These are phyloP conservation scores for Tenrec ecaudatus DNA, from an alignment of 2,113 vertebrate species.

Conservation along the genomic window DNA sequence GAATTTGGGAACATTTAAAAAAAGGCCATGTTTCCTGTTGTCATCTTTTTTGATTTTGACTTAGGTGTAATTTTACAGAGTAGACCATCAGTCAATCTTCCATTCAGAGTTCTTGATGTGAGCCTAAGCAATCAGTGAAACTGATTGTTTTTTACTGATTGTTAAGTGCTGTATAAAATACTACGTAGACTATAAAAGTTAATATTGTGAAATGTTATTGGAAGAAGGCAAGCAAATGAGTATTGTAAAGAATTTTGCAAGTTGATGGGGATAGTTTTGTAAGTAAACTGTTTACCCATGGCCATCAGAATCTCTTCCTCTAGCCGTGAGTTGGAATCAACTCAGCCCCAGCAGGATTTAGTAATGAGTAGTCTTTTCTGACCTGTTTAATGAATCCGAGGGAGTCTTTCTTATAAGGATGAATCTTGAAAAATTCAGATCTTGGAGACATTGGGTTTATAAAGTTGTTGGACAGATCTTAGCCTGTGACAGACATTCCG, in stretches of 20 bases:
- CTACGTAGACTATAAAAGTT: not conserved
- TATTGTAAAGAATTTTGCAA: slow-evolving; percentile 19
- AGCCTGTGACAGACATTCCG: not conserved
- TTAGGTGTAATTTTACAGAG: no score
- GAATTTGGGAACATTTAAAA: slow-evolving; percentile 30
- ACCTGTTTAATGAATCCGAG: slow-evolving; percentile 17
- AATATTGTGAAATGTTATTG: slow-evolving; percentile 38
- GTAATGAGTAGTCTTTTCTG: not conserved
- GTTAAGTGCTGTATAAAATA: slow-evolving; percentile 45
- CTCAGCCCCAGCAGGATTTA: not conserved
- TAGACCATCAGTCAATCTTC: no score
- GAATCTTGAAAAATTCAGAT: slow-evolving; percentile 37
- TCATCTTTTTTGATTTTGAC: no score
- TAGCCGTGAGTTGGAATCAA: not conserved
- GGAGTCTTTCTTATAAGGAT: not conserved
- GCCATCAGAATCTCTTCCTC: slow-evolving; percentile 15
- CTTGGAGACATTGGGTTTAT: slow-evolving; percentile 54
- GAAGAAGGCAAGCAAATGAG: not conserved
- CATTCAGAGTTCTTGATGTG: not conserved
- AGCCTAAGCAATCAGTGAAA: no score
- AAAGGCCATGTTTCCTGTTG: not conserved
- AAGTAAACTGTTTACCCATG: not conserved
- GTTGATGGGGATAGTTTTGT: slow-evolving; percentile 15
- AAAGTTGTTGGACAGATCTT: slow-evolving; percentile 41
- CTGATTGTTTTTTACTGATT: slow-evolving; percentile 42